These are phyloP conservation scores for Odontocolon sp. DNA, from an alignment of 2,888 invertebrate species.

Conservation along the genomic window DNA sequence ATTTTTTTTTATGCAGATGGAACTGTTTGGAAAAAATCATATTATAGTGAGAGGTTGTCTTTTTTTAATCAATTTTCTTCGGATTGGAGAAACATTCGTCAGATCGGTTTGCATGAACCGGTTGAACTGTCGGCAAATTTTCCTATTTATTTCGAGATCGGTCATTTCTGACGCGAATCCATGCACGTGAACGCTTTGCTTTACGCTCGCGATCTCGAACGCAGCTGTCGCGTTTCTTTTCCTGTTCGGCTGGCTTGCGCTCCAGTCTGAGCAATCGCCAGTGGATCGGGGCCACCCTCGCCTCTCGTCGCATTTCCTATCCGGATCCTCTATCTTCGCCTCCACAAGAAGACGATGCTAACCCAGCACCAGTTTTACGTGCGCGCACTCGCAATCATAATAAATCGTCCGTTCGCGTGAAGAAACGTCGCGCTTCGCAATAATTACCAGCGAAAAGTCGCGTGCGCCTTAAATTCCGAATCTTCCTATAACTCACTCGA, in stretches of 20 bases:
- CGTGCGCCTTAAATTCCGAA: not conserved
- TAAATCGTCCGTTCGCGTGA: constrained; percentile 41
- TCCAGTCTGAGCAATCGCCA: constrained; percentile 21
- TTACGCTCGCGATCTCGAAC: constrained; percentile 41
- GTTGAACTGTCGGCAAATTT: constrained; percentile 45
- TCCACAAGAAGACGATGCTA: not conserved
- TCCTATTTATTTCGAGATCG: constrained; percentile 70
- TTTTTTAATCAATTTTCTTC: not conserved
- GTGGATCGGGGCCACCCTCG: constrained; percentile 58
- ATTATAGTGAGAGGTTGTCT: not conserved
- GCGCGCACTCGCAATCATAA: constrained; percentile 40
- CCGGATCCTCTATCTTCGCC: constrained; percentile 17
- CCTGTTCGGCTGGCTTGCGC: constrained; percentile 29
- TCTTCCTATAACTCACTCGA: not conserved
- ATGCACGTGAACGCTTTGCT: constrained; percentile 52
- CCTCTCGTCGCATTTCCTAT: constrained; percentile 40
- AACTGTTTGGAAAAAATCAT: too few relatives aligned
- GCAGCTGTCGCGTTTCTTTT: constrained; percentile 69
- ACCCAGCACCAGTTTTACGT: not conserved
- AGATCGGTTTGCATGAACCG: constrained; percentile 8
- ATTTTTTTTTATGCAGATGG: too few relatives aligned
- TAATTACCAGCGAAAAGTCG: constrained; percentile 11
- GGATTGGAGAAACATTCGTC: not conserved
- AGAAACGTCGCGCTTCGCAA: not conserved
- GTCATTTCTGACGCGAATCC: constrained; percentile 66